These are phyloP conservation scores for Orycteropus afer DNA, from an alignment of 2,113 vertebrate genomes.

Conservation along the genomic window DNA sequence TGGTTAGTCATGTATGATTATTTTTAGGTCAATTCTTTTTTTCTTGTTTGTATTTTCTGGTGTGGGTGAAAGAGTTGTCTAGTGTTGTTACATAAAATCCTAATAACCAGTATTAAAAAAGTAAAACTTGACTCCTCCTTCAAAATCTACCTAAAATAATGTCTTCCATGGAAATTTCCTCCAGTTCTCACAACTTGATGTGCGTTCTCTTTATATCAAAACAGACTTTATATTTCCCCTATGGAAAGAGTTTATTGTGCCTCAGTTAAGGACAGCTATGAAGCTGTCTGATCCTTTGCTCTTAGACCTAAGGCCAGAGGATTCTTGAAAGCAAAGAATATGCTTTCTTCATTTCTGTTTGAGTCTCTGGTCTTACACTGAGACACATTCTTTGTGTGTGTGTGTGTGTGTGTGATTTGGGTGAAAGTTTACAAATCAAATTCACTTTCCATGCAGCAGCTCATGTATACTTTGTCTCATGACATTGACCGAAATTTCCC, in stretches of 20 bases:
- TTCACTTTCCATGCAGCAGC: no score
- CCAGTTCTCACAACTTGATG: no score
- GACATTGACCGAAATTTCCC: no score
- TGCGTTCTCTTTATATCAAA: neutral
- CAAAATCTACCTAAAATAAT: neutral
- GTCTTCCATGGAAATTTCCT: rapidly evolving
- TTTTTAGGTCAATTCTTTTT: neutral
- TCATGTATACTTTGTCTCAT: no score
- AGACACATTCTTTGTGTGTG: no score
- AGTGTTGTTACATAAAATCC: neutral
- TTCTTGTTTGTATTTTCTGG: neutral
- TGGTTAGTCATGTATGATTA: neutral
- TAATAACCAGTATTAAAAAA: neutral
- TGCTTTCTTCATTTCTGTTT: neutral
- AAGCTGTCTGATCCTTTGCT: neutral
- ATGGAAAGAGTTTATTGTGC: no score
- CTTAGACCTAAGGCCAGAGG: neutral
- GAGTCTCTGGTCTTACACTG: neutral
- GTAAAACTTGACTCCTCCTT: neutral
- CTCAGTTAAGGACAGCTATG: no score
- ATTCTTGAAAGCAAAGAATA: neutral
- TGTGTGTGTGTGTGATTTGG: no score
- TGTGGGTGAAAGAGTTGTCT: neutral
- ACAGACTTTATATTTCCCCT: neutral
- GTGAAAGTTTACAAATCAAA: no score